Conservation (phyloP, 1,140 invertebrate species). For the Paraescarpia echinospica region DNA sequence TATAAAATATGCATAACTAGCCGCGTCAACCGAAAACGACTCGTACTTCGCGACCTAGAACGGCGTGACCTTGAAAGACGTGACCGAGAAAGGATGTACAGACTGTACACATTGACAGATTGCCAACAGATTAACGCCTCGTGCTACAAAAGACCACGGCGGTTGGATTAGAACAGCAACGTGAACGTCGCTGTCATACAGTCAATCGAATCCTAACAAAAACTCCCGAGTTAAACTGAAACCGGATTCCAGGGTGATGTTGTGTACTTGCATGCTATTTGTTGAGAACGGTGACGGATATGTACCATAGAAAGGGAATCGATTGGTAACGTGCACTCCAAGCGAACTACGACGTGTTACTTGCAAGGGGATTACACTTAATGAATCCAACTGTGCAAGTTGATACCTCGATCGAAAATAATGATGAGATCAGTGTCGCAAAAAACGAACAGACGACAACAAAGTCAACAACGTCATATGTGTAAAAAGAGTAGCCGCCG, state of each 20-base stretch:
- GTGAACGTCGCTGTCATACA: background rate
- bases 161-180: background rate
- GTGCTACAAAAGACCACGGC: background rate
- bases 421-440: background rate
- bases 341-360: background rate
- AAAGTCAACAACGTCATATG: background rate
- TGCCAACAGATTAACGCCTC: background rate
- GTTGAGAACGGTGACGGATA: background rate
- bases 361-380: background rate
- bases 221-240: background rate
- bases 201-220: background rate
- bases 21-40: background rate
- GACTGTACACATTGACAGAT: background rate
- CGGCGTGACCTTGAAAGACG: background rate
- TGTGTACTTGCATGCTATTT: background rate
- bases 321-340: background rate
- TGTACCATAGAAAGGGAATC: background rate
- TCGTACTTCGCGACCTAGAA: background rate
- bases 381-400: background rate
- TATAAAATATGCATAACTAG: background rate
- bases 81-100: background rate
- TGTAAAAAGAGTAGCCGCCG: too few relatives aligned
- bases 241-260: background rate
- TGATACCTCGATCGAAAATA: background rate
- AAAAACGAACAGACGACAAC: background rate